Evolutionary conservation across 1,140 invertebrate genomes (phyloP), one percentile per base, ranked within the genome.

Genomic region (Lasaia peninsularis): DNA sequence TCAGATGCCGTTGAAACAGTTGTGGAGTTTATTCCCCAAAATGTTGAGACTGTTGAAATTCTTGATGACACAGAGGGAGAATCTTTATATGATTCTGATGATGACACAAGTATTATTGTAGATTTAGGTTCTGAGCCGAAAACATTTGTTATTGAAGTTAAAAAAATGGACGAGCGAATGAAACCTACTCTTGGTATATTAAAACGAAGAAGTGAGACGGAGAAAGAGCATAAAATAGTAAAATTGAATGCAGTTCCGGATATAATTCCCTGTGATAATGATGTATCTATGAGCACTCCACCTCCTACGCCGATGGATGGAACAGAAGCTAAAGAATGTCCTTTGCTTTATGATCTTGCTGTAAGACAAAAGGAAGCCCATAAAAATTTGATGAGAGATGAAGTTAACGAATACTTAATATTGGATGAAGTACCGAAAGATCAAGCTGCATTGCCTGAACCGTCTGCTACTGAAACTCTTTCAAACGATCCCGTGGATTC

Each of bases 51-150:
- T 0, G 75, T 80, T 6, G 73, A 80, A 49, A 78, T 83, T 31
- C 75, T 88, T n/a, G 83, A 91, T 24, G 84, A 93, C 55, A 92
- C 91, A 1, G 92, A 92, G 71, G 92, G 91, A 6, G 92, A 92
- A 62, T 91, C 90, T 2, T 63, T 85, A 1, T 61, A 62, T 34
- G 92, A 92, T 48, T 91, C 90, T 2, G 92, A 92, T 60, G 64
- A 80, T 0, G 91, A 92, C n/a, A n/a, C 86, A 1, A 61, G 10
- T 48, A 64, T 0, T 31, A 57, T 75, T 18, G 67, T 75, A 0
- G 73, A 81, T 37, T 71, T 86, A 5, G 79, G 83, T 9, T 65
- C 79, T 1, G 86, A 89, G 55, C 81, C 86, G 4, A 73, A 75
- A 59, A 86, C 85, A 0, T 89, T 88, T 57, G 78, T 86, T 2